Base-by-base conservation (phyloP, 1,140 invertebrate species). In the Mya arenaria region DNA sequence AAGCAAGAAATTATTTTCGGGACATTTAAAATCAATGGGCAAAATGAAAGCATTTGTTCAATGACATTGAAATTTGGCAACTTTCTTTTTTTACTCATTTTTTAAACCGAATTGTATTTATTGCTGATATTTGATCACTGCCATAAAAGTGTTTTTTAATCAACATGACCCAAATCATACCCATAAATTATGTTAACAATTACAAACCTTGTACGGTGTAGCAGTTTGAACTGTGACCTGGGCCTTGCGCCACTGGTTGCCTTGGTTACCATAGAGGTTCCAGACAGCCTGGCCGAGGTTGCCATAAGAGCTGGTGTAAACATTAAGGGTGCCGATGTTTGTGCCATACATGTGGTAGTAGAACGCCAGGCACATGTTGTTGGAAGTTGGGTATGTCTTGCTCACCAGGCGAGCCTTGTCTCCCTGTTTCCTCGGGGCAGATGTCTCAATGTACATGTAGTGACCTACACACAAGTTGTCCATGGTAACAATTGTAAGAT, bases 291-390 rank as follows among this genome's bases (percentile, higher is more conserved):
- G 58, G 10, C 85, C 85, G 0, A 86, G 78, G n/a, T 41, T 84
- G 48, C 74, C 79, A 34, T 80, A 85, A 66, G 85, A 85, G 58
- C 86, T 88, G 13, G 85, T 71, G 60, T 90, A 90, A 1, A 89
- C 84, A 83, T 84, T 85, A 0, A 90, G 84, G 15, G 80, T 82
- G 1, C 88, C 89, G 19, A 90, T 89, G 58, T 66, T 78, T 1
- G 30, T 39, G 25, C 96, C 96, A 85, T 94, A 96, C 96, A 97
- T 97, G 87, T 96, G 96, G 87, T 94, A 95, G 94, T 94, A 97
- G 90, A 97, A 96, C 15, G 84, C 85, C 17, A 91, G 58, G 82
- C 90, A 91, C n/a, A 55, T 58, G n/a, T 81, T 81, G 63, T 80
- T 84, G 4, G 85, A 87, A 1, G 85, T 79, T 8, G 85, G 75